Conservation (phyloP, 2,113 vertebrate species). For the Nannospalax galili region DNA sequence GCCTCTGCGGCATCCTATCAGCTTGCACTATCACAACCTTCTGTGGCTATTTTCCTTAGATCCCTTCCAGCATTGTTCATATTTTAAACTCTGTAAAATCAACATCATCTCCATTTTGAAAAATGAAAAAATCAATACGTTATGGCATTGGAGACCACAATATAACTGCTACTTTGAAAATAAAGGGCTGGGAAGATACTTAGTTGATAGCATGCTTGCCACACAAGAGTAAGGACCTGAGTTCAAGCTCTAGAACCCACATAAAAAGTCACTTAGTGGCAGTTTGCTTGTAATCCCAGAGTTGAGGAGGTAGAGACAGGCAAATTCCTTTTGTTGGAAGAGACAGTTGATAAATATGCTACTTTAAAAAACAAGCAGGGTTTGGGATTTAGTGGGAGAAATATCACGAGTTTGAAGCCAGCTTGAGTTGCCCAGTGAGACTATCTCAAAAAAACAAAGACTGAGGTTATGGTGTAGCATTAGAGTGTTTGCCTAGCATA, state of each 20-base stretch:
- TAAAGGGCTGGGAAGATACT: not conserved
- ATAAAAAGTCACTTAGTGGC: not conserved
- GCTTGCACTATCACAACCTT: not conserved
- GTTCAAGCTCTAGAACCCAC: not conserved
- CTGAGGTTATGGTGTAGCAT: not conserved
- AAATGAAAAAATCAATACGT: not conserved
- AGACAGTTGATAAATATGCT: not conserved
- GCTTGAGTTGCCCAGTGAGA: not conserved
- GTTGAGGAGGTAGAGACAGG: too few relatives aligned
- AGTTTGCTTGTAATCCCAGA: not conserved
- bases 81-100: not conserved
- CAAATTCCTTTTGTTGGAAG: too few relatives aligned
- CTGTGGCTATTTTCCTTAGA: not conserved
- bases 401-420: not conserved
- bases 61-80: not conserved
- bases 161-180: not conserved
- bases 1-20: too few relatives aligned
- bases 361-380: not conserved
- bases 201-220: not conserved
- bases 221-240: not conserved
- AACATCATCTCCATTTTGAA: not conserved
- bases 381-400: not conserved
- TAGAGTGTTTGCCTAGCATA: not conserved
- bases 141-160: not conserved
- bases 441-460: not conserved